These are phyloP conservation scores for Coptotermes formosanus DNA, from an alignment of 1,140 invertebrate species.

Conservation along the genomic window DNA sequence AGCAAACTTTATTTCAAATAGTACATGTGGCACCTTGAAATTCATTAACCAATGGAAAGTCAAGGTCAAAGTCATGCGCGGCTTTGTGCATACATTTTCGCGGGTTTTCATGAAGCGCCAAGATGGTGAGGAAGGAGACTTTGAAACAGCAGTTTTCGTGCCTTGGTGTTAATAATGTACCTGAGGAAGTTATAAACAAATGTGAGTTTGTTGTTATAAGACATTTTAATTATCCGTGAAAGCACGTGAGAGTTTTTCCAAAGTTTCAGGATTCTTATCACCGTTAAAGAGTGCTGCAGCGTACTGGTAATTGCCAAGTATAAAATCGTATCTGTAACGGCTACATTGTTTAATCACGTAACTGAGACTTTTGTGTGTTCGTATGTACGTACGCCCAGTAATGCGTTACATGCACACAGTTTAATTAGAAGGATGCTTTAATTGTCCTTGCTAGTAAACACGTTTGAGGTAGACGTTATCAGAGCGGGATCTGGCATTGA, in stretches of 20 bases:
- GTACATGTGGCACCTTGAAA: not conserved
- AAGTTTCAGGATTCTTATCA: too few relatives aligned
- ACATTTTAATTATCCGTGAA: not conserved
- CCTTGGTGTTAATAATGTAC: slow-evolving; percentile 40
- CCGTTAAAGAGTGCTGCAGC: too few relatives aligned
- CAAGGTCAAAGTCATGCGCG: slow-evolving; percentile 16
- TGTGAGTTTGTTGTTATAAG: slow-evolving; percentile 43
- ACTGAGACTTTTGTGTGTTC: too few relatives aligned
- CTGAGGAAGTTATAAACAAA: slow-evolving; percentile 41
- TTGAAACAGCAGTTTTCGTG: slow-evolving; percentile 42
- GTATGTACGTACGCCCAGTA: too few relatives aligned
- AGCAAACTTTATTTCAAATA: not conserved
- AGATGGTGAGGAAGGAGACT: slow-evolving; percentile 43
- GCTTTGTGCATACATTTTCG: slow-evolving; percentile 1
- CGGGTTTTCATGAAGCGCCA: slow-evolving; percentile 28
- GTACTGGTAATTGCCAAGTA: too few relatives aligned
- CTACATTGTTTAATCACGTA: too few relatives aligned
- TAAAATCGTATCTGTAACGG: too few relatives aligned
- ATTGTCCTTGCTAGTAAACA: too few relatives aligned
- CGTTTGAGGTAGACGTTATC: too few relatives aligned
- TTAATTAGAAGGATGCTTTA: too few relatives aligned
- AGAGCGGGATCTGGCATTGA: too few relatives aligned
- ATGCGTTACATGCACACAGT: too few relatives aligned
- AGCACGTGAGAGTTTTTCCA: not conserved
- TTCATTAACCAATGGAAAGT: slow-evolving; percentile 19